phyloP scores from a whole-genome alignment of 2,113 vertebrate species.

The Chloebia gouldiae region DNA sequence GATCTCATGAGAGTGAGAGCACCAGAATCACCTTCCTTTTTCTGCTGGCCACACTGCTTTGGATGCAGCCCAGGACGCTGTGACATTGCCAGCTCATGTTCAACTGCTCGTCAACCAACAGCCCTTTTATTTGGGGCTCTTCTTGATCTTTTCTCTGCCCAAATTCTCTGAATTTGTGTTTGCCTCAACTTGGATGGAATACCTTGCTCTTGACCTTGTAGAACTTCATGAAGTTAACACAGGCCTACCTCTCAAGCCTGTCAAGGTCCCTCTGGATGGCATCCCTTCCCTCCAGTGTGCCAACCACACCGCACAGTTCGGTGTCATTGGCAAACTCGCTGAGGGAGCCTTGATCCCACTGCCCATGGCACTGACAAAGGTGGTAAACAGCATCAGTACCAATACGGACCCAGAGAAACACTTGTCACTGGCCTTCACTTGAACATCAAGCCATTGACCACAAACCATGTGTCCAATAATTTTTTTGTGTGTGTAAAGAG shows the following conservation, averaged over 20 bases:
- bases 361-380: fast-evolving
- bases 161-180: neutral
- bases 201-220: neutral
- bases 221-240: neutral
- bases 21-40: neutral
- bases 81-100: neutral
- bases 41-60: neutral
- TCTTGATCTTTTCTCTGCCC: neutral
- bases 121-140: neutral
- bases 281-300: neutral
- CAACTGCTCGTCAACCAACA: neutral
- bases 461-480: neutral
- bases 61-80: neutral
- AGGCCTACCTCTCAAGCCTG: neutral
- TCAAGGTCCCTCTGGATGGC: neutral
- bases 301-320: too few species aligned
- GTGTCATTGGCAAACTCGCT: neutral
- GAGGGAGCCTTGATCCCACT: neutral
- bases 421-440: neutral
- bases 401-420: neutral
- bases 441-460: neutral
- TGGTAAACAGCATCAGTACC: neutral
- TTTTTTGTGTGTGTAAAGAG: neutral
- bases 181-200: neutral
- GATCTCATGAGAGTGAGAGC: neutral